A percentile compares a stretch with the other conserved stretches of the same genome.
These are phyloP conservation scores for Brachyptera risi DNA, from an alignment of 2,888 invertebrate genomes.

Conservation along the genomic window DNA sequence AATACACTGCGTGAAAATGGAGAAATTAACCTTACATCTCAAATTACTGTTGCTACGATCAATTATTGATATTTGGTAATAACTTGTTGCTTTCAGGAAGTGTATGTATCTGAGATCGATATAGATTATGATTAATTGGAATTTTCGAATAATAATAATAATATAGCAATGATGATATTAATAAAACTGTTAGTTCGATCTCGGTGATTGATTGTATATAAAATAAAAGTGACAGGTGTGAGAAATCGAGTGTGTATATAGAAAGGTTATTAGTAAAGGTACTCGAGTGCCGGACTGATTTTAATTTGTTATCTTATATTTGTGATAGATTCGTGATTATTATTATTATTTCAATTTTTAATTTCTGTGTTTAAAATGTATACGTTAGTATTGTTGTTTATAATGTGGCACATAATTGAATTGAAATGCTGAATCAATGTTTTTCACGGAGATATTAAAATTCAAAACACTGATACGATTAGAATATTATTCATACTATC, in stretches of 20 bases:
- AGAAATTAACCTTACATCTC: not conserved
- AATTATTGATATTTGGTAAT: not conserved
- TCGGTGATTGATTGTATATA: not conserved
- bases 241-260: not conserved
- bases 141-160: too few relatives aligned
- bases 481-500: too few relatives aligned
- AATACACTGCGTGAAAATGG: not conserved
- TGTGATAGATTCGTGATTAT: too few relatives aligned
- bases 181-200: slow-evolving; percentile 2
- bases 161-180: not conserved
- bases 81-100: not conserved
- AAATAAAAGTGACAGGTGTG: not conserved
- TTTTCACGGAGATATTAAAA: too few relatives aligned
- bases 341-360: too few relatives aligned
- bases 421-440: too few relatives aligned
- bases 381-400: too few relatives aligned
- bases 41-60: too few relatives aligned
- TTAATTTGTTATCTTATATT: slow-evolving; percentile 1
- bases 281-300: not conserved
- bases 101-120: not conserved
- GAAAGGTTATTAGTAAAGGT: not conserved
- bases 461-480: too few relatives aligned
- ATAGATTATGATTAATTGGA: not conserved
- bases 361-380: too few relatives aligned
- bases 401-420: too few relatives aligned